Conservation (phyloP, 2,888 invertebrate species). For the Meganola albula region DNA sequence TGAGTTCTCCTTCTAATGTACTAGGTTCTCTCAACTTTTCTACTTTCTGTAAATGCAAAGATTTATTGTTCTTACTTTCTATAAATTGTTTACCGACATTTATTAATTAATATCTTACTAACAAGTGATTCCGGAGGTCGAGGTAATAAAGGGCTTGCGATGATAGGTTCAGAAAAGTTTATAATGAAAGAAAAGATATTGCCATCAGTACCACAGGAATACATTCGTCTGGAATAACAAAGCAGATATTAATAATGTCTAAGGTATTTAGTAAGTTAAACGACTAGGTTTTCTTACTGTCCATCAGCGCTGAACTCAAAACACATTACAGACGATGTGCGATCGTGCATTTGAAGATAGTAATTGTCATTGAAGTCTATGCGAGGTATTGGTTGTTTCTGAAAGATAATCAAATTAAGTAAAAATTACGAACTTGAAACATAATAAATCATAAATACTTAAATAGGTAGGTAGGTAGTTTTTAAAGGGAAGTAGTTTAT, state of each 20-base stretch:
- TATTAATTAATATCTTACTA: no score
- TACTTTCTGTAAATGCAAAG: constrained; percentile 32
- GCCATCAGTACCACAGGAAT: constrained; percentile 84
- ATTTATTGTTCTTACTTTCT: no score
- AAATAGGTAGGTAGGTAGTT: no score
- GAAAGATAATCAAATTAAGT: constrained; percentile 12
- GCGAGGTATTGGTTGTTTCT: constrained; percentile 62
- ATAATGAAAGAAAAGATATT: constrained; percentile 85
- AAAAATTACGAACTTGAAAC: neutral
- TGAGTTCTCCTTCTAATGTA: constrained; percentile 57
- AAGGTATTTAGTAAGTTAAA: neutral
- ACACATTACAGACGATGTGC: constrained; percentile 81
- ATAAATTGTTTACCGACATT: no score
- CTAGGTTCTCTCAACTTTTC: constrained; percentile 48
- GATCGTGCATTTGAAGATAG: constrained; percentile 86
- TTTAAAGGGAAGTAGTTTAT: no score
- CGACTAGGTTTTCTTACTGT: constrained; percentile 43
- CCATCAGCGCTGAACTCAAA: constrained; percentile 81
- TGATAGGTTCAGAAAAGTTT: constrained; percentile 56
- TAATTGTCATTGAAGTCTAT: constrained; percentile 79
- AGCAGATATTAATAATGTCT: neutral
- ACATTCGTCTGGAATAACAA: constrained; percentile 52
- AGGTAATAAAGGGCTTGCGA: constrained; percentile 27
- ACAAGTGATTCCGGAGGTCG: constrained; percentile 33
- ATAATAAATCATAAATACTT: no score